Percentiles rank a stretch among this genome's conserved stretches.
These are phyloP conservation scores for Acomys russatus DNA, from an alignment of 2,797 vertebrate species.

Conservation along the genomic window DNA sequence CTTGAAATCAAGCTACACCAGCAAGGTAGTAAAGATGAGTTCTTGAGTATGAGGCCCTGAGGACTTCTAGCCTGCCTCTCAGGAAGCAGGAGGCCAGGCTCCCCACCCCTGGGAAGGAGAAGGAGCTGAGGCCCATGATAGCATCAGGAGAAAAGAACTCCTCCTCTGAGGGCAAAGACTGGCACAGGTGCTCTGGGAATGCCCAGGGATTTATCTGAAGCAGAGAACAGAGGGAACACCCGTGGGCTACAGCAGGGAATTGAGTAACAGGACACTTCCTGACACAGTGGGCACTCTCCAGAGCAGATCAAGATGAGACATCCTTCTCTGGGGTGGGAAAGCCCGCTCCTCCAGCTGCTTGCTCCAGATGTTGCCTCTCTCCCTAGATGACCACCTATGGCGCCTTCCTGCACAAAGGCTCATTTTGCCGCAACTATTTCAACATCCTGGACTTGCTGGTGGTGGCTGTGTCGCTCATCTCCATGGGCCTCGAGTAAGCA, in stretches of 20 bases:
- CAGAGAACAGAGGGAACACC: rapidly evolving
- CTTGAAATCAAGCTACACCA: not conserved
- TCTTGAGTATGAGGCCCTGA: not conserved
- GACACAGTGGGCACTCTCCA: no score
- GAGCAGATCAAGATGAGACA: not conserved
- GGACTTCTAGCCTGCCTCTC: no score
- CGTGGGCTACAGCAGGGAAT: not conserved
- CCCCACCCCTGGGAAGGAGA: no score
- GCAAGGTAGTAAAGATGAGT: not conserved
- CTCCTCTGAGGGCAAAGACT: not conserved
- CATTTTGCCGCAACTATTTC: slow-evolving; percentile 99
- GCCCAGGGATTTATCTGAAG: rapidly evolving
- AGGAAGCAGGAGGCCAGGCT: not conserved
- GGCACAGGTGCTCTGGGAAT: not conserved
- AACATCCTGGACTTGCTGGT: slow-evolving; percentile 99
- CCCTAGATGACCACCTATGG: slow-evolving; percentile 97
- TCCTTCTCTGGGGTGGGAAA: not conserved
- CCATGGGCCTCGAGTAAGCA: slow-evolving; percentile 97
- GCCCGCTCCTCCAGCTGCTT: not conserved
- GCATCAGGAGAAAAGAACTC: not conserved
- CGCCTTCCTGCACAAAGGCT: slow-evolving; percentile 97
- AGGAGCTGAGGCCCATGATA: rapidly evolving
- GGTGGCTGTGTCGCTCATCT: slow-evolving; percentile 97
- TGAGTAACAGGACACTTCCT: rapidly evolving
- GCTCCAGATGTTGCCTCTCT: slow-evolving; percentile 57